phyloP scores from a whole-genome alignment of 2,888 invertebrate genomes.

The Hypolimnas misippus region DNA sequence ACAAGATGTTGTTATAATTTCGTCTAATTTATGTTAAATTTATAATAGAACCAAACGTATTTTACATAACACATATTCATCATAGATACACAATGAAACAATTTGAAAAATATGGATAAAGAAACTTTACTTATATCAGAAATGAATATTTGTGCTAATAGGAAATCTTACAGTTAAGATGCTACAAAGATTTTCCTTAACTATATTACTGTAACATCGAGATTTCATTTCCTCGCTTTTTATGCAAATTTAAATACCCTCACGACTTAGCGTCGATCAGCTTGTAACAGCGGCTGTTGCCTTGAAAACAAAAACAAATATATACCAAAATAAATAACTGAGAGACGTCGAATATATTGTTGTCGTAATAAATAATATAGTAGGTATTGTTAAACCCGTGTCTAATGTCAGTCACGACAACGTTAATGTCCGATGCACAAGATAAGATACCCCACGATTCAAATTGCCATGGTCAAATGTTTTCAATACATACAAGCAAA shows the following conservation, averaged over 20 bases:
- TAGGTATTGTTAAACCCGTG: slow-evolving; percentile 15
- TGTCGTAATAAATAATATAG: slow-evolving; percentile 12
- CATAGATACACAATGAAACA: no score
- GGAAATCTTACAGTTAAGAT: background rate
- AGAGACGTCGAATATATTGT: slow-evolving; percentile 4
- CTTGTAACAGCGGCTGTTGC: background rate
- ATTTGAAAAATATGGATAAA: no score
- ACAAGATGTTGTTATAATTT: no score
- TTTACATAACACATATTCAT: no score
- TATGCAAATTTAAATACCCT: slow-evolving; percentile 22
- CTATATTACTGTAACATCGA: background rate
- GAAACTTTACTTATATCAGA: no score
- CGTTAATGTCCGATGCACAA: slow-evolving; percentile 9
- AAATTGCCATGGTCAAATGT: slow-evolving; percentile 17
- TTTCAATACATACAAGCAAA: background rate
- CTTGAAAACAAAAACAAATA: slow-evolving; percentile 8
- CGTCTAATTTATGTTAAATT: no score
- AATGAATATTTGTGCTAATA: no score
- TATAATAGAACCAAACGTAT: no score
- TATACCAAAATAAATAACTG: background rate
- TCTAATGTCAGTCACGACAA: slow-evolving; percentile 25
- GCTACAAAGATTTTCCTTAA: background rate
- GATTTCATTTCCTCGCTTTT: slow-evolving; percentile 16
- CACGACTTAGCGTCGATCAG: slow-evolving; percentile 12
- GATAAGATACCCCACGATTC: slow-evolving; percentile 15